A percentile compares a stretch with the other conserved stretches of the same genome.
Conservation (phyloP, 2,113 vertebrate genomes). For the Hiodon alosoides region DNA sequence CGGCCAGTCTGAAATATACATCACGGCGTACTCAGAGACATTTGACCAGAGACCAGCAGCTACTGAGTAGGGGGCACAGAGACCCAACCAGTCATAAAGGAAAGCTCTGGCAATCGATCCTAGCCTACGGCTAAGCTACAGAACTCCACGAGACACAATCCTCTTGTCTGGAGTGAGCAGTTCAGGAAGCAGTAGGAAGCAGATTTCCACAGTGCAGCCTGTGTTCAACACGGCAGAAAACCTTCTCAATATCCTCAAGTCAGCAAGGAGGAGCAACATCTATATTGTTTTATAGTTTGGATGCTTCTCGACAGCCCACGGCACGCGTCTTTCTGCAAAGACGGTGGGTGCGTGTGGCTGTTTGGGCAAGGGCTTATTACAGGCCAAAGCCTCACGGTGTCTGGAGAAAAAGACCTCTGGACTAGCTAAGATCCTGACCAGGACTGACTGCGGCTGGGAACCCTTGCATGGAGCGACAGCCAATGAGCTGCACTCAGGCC, state of each 20-base stretch:
- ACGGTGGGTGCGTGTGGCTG: too few species aligned
- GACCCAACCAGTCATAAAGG: conserved; percentile 51
- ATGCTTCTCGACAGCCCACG: too few species aligned
- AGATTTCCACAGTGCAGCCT: conserved; percentile 44
- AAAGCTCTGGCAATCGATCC: conserved; percentile 56
- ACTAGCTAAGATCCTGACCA: conserved; percentile 10
- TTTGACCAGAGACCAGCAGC: too few species aligned
- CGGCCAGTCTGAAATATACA: conserved; percentile 29
- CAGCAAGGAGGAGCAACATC: too few species aligned
- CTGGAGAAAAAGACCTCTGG: too few species aligned
- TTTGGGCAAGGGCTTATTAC: conserved; percentile 34
- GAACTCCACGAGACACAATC: conserved; percentile 49
- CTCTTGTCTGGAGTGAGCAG: conserved; percentile 47
- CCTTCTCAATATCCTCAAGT: too few species aligned
- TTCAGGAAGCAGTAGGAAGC: conserved; percentile 38
- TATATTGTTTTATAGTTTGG: too few species aligned
- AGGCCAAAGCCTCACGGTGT: conserved; percentile 34
- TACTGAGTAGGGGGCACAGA: conserved; percentile 35
- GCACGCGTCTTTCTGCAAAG: too few species aligned
- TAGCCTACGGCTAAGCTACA: conserved; percentile 50
- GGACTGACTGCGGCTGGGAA: conserved; percentile 58
- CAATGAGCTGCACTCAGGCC: conserved; percentile 42
- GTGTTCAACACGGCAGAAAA: conserved; percentile 28
- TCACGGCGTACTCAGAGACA: conserved; percentile 43
- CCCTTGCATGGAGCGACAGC: conserved; percentile 30